Evolutionary conservation across 2,113 vertebrate genomes (phyloP).

Genomic region (Eidolon helvum): DNA sequence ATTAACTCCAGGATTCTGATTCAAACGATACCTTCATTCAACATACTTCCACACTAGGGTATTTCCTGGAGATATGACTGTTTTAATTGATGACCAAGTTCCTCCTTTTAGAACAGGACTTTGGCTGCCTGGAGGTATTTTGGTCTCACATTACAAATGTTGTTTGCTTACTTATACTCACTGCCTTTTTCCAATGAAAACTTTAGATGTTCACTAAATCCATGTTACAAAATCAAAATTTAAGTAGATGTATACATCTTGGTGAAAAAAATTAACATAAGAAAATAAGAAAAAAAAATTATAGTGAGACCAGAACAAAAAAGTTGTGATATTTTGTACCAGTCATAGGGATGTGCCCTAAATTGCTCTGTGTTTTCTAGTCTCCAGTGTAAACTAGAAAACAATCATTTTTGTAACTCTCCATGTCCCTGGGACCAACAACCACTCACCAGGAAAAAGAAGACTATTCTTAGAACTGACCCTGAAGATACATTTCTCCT

Average conservation of each 20-base stretch:
- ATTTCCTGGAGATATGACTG: too few relatives aligned
- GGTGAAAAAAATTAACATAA: not conserved
- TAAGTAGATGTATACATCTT: not conserved
- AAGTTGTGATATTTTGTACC: not conserved
- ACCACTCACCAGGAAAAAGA: not conserved
- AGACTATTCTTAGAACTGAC: constrained; percentile 25
- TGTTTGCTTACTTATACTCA: not conserved
- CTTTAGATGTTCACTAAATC: not conserved
- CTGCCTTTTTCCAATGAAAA: not conserved
- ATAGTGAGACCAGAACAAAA: not conserved
- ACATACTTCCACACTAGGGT: too few relatives aligned
- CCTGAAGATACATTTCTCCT: not conserved
- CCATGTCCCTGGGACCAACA: not conserved
- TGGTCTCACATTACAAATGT: not conserved
- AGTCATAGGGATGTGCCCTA: not conserved
- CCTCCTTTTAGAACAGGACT: not conserved
- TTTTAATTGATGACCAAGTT: not conserved
- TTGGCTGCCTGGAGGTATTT: not conserved
- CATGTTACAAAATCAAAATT: not conserved
- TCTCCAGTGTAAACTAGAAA: not conserved
- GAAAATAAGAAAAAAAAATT: not conserved
- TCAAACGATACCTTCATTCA: not conserved
- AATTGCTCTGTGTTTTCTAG: not conserved
- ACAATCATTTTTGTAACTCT: not conserved
- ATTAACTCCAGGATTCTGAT: not conserved